Base-by-base conservation (phyloP, 1,140 invertebrate species). In the Apis laboriosa region DNA sequence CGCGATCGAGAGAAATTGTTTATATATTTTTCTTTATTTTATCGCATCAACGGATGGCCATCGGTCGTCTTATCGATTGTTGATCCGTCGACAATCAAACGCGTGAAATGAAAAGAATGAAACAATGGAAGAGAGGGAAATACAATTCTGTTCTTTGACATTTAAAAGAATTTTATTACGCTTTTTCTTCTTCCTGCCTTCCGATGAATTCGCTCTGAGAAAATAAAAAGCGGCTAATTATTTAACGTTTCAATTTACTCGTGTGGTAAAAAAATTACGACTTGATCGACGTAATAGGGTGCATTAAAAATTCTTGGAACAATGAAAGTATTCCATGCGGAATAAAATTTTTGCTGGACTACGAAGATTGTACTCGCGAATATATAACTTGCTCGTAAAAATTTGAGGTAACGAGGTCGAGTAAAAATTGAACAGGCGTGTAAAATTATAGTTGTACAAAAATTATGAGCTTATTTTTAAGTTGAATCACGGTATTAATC, bases 21-120 rank as follows among this genome's bases (percentile, higher is more conserved):
- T 7, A 43, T 43, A 43, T 43, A 43, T 43, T 43, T 43, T 75
- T 86, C 19, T 64, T 64, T 34, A 64, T 86, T 43, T 43, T 43
- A 0, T 7, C 63, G 80, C 84, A 84, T 80, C 84, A 60, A 61
- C 60, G 67, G 34, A 77, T 68, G 34, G 83, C 58, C 73, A 51
- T 61, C 34, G 61, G 58, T 71, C 56, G 72, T 86, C 71, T 73
- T 76, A 83, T 84, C 84, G 84, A 85, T 53, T 84, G 84, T 84
- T 56, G 83, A 85, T 43, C 34, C 34, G 77, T 85, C 77, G 85
- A 86, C 77, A 80, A 63, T 85, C 66, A 72, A 86, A 61, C 43
- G 34, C 56, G 58, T 34, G 64, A 80, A 86, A 86, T 60, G 71
- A 76, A 49, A 43, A 7, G 34, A 43, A 7, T 7, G n/a, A 71